Conservation (phyloP, 1,140 invertebrate genomes). For the Musca domestica region DNA sequence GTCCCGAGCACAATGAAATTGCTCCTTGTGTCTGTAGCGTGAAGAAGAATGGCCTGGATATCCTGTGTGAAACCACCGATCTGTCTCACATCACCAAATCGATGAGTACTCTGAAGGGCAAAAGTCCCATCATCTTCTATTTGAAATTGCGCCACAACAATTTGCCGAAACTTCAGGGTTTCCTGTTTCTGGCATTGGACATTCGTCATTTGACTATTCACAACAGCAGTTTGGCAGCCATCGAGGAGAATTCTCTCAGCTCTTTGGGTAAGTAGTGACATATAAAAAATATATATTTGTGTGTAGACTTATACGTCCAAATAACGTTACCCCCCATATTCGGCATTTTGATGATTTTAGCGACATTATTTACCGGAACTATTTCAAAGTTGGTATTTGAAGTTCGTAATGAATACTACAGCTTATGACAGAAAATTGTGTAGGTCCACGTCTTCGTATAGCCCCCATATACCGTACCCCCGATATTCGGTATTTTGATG, state of each 20-base stretch:
- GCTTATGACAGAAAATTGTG: no score
- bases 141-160: constrained; percentile 81
- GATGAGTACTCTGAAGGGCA: constrained; percentile 73
- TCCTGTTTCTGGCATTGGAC: constrained; percentile 81
- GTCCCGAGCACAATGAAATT: constrained; percentile 69
- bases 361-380: no score
- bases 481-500: no score
- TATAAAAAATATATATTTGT: background rate
- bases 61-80: constrained; percentile 81
- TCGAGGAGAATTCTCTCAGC: constrained; percentile 79
- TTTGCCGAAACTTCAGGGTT: constrained; percentile 76
- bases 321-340: no score
- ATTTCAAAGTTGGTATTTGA: no score
- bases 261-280: constrained; percentile 68
- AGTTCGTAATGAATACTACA: no score
- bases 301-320: no score
- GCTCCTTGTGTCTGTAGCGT: constrained; percentile 76
- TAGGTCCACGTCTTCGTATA: no score
- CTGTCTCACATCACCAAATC: constrained; percentile 68
- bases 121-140: constrained; percentile 78
- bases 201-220: constrained; percentile 84
- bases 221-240: constrained; percentile 81
- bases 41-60: constrained; percentile 82
- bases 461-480: no score
- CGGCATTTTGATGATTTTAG: no score